Conservation (phyloP, 2,113 vertebrate genomes). For the Vulpes lagopus region DNA sequence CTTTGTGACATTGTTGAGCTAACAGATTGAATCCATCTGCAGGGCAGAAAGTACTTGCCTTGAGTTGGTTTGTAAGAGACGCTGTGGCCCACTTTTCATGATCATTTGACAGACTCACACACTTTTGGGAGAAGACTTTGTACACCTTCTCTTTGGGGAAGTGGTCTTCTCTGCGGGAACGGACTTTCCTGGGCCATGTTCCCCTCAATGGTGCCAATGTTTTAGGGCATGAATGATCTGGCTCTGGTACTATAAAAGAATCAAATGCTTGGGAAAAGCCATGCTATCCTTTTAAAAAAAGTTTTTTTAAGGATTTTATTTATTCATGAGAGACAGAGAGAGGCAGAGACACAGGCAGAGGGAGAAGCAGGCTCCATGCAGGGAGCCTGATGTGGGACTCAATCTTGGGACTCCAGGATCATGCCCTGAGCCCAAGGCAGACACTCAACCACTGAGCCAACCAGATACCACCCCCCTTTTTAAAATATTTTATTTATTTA, state of each 20-base stretch:
- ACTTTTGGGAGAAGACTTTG: conserved; percentile 69
- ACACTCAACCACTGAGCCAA: too few species aligned
- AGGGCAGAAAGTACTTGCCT: neutral
- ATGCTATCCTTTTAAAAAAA: conserved; percentile 52
- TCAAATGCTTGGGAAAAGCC: neutral
- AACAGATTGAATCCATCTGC: neutral
- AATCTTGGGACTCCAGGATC: too few species aligned
- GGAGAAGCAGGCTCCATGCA: too few species aligned
- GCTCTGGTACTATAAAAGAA: conserved; percentile 72
- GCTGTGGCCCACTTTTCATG: conserved; percentile 63
- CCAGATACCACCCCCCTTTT: too few species aligned
- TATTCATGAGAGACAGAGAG: too few species aligned
- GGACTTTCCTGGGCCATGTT: conserved; percentile 51
- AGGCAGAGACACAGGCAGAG: too few species aligned
- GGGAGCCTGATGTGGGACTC: too few species aligned
- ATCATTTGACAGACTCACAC: conserved; percentile 72
- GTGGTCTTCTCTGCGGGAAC: conserved; percentile 61
- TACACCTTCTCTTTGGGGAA: conserved; percentile 68
- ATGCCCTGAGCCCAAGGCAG: too few species aligned
- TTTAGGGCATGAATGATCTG: conserved; percentile 59
- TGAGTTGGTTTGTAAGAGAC: conserved; percentile 51
- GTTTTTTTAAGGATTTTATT: too few species aligned
- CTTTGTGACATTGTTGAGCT: neutral
- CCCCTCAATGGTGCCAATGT: conserved; percentile 69
- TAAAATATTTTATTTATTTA: too few species aligned